phyloP scores from a whole-genome alignment of 2,888 invertebrate species.

The Tyria jacobaeae region DNA sequence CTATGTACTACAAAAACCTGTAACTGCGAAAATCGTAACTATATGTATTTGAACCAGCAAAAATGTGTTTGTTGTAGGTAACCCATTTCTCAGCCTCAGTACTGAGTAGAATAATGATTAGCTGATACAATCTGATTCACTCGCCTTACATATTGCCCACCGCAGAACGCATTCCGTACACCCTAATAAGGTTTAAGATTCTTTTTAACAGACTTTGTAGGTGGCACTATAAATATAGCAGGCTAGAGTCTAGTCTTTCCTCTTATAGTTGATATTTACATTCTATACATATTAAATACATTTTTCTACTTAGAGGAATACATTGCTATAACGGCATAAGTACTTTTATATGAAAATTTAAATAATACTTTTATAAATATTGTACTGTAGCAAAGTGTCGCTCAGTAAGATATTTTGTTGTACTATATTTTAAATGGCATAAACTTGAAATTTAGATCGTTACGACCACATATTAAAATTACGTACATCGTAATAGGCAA shows the following conservation, averaged over 20 bases:
- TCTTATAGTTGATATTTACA: background rate
- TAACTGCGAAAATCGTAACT: background rate
- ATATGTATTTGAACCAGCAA: background rate
- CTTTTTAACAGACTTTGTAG: background rate
- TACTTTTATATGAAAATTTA: too few relatives aligned
- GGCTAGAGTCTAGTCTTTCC: background rate
- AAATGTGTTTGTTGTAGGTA: conserved; percentile 15
- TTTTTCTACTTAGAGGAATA: too few relatives aligned
- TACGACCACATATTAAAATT: background rate
- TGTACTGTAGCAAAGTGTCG: too few relatives aligned
- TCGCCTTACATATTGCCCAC: conserved; percentile 16
- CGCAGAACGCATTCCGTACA: conserved; percentile 12
- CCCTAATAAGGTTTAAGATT: background rate
- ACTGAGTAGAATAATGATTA: conserved; percentile 30
- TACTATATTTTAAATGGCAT: background rate
- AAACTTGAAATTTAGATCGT: background rate
- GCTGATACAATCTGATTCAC: conserved; percentile 33
- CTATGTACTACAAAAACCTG: background rate
- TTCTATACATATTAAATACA: too few relatives aligned
- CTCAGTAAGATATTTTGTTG: too few relatives aligned
- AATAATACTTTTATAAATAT: too few relatives aligned
- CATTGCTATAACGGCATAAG: too few relatives aligned
- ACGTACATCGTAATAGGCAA: background rate
- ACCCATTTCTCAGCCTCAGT: conserved; percentile 29
- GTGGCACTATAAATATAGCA: background rate